phyloP scores from a whole-genome alignment of 2,113 vertebrate genomes.

The Zapus hudsonius region DNA sequence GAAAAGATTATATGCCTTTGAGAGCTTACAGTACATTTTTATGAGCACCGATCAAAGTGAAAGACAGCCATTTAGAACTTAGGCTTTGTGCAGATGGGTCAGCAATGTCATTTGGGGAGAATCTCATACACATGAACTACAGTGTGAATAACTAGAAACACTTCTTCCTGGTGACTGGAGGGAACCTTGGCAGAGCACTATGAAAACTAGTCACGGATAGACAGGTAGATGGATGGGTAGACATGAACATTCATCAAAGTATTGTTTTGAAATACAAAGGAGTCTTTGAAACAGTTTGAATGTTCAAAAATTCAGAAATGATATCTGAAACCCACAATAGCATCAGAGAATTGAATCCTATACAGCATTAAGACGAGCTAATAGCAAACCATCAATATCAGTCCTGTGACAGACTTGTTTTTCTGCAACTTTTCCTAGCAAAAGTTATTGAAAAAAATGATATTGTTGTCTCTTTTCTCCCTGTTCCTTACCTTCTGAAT shows the following conservation, averaged over 20 bases:
- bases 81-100: background rate
- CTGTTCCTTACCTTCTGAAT: background rate
- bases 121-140: background rate
- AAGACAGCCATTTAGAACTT: slow-evolving; percentile 14
- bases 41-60: slow-evolving; percentile 46
- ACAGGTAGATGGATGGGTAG: too few relatives aligned
- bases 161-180: background rate
- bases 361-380: background rate
- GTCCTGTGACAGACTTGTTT: background rate
- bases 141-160: background rate
- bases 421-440: background rate
- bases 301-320: background rate
- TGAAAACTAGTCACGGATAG: background rate
- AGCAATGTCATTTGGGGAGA: background rate
- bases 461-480: background rate
- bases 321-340: background rate
- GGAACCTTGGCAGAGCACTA: background rate
- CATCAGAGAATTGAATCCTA: background rate
- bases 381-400: too few relatives aligned
- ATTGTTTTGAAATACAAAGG: background rate
- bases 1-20: background rate
- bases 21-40: background rate
- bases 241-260: background rate
- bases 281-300: background rate
- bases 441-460: background rate